Conservation (phyloP, 2,888 invertebrate genomes). For the Andrena marginata region DNA sequence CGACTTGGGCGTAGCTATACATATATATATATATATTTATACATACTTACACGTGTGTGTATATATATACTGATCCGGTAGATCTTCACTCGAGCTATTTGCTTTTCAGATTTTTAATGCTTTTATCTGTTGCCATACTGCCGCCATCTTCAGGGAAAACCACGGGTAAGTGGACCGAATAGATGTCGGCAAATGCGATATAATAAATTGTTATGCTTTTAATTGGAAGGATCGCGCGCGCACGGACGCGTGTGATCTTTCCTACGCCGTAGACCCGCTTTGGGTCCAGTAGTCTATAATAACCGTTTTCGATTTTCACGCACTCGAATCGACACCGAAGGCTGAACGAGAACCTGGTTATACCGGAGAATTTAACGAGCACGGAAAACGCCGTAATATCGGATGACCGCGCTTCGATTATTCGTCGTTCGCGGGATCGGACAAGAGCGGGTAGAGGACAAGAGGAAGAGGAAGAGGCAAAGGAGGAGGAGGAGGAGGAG, state of each 20-base stretch:
- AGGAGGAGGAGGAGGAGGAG: conserved; percentile 20
- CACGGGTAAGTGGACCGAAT: conserved; percentile 87
- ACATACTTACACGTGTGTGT: no score
- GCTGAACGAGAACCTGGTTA: conserved; percentile 88
- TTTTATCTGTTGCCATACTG: conserved; percentile 71
- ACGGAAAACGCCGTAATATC: conserved; percentile 53
- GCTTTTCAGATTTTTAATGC: conserved; percentile 72
- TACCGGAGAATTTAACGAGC: conserved; percentile 82
- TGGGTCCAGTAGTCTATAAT: not conserved
- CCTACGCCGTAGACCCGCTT: not conserved
- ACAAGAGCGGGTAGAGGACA: conserved; percentile 34
- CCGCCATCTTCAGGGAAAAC: conserved; percentile 86
- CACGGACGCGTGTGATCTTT: not conserved
- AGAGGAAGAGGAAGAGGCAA: conserved; percentile 19
- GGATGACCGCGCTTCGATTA: not conserved
- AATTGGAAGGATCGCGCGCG: not conserved
- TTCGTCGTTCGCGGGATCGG: conserved; percentile 60
- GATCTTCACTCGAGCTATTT: conserved; percentile 58
- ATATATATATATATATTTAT: no score
- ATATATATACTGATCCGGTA: conserved; percentile 19
- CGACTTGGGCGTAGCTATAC: no score
- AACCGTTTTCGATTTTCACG: conserved; percentile 9
- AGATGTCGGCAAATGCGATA: conserved; percentile 8
- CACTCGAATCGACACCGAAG: conserved; percentile 78
- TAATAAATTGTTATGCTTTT: not conserved